Evolutionary conservation across 2,888 invertebrate species (phyloP).

Genomic region (Coronaproctus castanopsis): DNA sequence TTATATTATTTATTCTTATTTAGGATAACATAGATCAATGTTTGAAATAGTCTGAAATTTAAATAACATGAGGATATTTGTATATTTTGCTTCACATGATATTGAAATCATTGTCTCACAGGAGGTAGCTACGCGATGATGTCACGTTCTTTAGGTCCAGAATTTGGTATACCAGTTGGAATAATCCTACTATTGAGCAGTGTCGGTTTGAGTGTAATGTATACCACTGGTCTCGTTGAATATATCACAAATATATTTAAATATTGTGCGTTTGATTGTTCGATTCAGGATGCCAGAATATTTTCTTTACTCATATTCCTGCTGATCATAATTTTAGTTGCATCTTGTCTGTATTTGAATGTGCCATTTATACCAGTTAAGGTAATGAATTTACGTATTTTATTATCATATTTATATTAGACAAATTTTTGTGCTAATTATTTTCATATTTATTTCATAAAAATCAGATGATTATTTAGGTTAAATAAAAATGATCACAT

Average conservation of each 20-base stretch:
- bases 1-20: too few species aligned
- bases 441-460: too few species aligned
- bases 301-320: slow-evolving; percentile 2
- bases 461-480: too few species aligned
- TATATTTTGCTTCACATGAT: too few species aligned
- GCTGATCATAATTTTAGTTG: slow-evolving; percentile 1
- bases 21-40: too few species aligned
- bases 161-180: slow-evolving; percentile 91
- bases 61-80: too few species aligned
- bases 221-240: slow-evolving; percentile 95
- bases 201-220: slow-evolving; percentile 92
- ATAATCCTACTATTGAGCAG: slow-evolving; percentile 90
- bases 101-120: too few species aligned
- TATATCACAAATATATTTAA: slow-evolving; percentile 37
- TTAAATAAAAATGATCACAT: too few species aligned
- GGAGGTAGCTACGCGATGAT: slow-evolving; percentile 99
- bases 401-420: too few species aligned
- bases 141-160: slow-evolving; percentile 85
- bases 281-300: slow-evolving; percentile 50
- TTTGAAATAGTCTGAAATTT: too few species aligned
- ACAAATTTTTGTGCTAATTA: too few species aligned
- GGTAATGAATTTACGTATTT: too few species aligned
- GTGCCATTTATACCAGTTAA: slow-evolving; percentile 3
- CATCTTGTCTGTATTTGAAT: not conserved
- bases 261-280: slow-evolving; percentile 42